Base-by-base conservation (phyloP, 2,888 invertebrate species). In the Abscondita cerata region DNA sequence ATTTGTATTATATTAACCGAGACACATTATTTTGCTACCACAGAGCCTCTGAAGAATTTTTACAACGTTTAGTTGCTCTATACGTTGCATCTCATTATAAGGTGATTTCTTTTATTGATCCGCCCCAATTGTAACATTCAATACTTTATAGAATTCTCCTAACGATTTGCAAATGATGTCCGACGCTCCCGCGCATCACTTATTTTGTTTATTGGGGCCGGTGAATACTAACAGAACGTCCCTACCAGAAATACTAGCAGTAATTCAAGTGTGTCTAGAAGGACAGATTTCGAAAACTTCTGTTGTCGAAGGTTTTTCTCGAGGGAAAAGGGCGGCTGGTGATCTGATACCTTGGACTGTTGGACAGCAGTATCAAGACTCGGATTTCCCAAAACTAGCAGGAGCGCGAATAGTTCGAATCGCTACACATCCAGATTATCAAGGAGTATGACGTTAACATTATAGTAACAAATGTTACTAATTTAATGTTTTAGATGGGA, bases 271-370 rank as follows among this genome's bases (percentile, higher is more conserved):
- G 68, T 91, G 90, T 51, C 80, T 92, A 13, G 92, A 92, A 75
- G 92, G 92, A 1, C 86, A 89, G 76, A 85, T 92, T 13, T 89
- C 87, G 0, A 87, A 87, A 71, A 83, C 82, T 65, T 89, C 91
- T 1, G 89, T 97, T 1, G 83, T 85, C 1, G 91, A 92, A 74
- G 92, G 91, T 20, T 82, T 98, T 55, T 88, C 91, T 0, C 86
- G 93, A 66, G 98, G 98, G 0, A 91, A 92, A 73, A 88, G 95
- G 73, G 95, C 97, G 0, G 90, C 96, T 4, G 99, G 99, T 0
- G 99, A 99, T 82, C 84, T 99, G 9, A 96, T 99, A 70, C 99
- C 99, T 0, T 99, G 99, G 99, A 98, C 97, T 55, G 84, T 99
- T 1, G 93, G 96, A 3, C 98, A 98, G 75, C 97, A 98, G 80